Evolutionary conservation across 2,888 invertebrate species (phyloP), one percentile per base, ranked within the genome.

Genomic region (Phyllotreta cruciferae): DNA sequence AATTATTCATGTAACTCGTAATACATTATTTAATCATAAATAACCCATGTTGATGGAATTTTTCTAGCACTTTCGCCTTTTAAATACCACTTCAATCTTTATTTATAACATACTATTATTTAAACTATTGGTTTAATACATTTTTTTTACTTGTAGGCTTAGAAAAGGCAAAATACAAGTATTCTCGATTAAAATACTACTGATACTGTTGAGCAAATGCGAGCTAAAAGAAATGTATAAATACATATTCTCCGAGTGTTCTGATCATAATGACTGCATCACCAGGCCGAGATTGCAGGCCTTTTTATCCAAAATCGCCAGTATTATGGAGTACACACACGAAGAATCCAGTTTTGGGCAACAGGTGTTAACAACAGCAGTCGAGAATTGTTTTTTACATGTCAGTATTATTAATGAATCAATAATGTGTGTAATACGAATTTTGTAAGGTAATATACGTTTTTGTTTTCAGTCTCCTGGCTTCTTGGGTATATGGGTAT

Each of bases 191-290:
- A 92, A 91, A 81, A 83, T 90, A 0, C 82, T 87, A 0, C 80
- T 93, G 54, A 86, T 87, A 50, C 78, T 90, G 6, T 81, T 93
- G 60, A 88, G 90, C 71, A 85, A 85, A 69, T 88, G 88, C 45
- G 83, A 86, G 13, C 82, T 89, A 8, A 80, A 84, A 52, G 90
- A 91, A 64, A 83, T 86, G 70, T 85, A 86, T 82, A 83, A 85
- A 64, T 91, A 88, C 54, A 81, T 92, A 52, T 91, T 90, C 75
- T 85, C 86, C 71, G 87, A 90, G 71, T 84, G 89, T 73, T 86
- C 90, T 1, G 91, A 92, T 78, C 90, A 91, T 74, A 91, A 91
- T 75, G 88, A 90, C 39, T 91, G 90, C 70, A 85, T 91, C 49
- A 88, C 89, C 0, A 85, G 87, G 54, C 83, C 85, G 55, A 82